Percentiles rank a stretch among this genome's conserved stretches.
phyloP scores from a whole-genome alignment of 2,797 vertebrate genomes.

The Liparis tanakae region DNA sequence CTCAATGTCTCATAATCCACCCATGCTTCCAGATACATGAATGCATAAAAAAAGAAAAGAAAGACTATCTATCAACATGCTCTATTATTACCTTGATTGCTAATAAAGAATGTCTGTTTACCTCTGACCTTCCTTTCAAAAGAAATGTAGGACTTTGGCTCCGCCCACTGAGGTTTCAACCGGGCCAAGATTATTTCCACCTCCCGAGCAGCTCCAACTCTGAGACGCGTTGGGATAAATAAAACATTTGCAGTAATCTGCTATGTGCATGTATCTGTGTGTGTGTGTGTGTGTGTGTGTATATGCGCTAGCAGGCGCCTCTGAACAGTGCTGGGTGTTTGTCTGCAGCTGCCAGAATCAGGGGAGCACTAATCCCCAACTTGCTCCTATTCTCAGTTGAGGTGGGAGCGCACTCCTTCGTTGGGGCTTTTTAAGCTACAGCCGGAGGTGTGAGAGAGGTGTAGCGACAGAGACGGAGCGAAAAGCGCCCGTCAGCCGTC shows the following conservation, averaged over 20 bases:
- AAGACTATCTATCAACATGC: not conserved
- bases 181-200: slow-evolving; percentile 46
- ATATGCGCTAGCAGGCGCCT: slow-evolving; percentile 42
- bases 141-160: slow-evolving; percentile 10
- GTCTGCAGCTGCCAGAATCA: slow-evolving; percentile 63
- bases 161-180: slow-evolving; percentile 23
- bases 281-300: slow-evolving; percentile 7
- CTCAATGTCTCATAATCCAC: not conserved
- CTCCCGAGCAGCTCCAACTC: slow-evolving; percentile 45
- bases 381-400: slow-evolving; percentile 60
- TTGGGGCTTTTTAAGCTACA: slow-evolving; percentile 59
- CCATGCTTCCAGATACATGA: not conserved
- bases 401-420: slow-evolving; percentile 47
- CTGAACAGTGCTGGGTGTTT: slow-evolving; percentile 51
- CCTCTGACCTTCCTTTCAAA: slow-evolving; percentile 7
- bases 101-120: not conserved
- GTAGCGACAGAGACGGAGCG: slow-evolving; percentile 58
- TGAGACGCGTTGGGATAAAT: slow-evolving; percentile 60
- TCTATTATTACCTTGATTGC: not conserved
- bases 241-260: slow-evolving; percentile 64
- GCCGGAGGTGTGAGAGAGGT: slow-evolving; percentile 49
- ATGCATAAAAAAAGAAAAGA: not conserved
- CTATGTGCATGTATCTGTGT: slow-evolving; percentile 30
- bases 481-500: slow-evolving; percentile 66
- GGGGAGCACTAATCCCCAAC: slow-evolving; percentile 66